Percentiles rank a stretch among this genome's conserved stretches.
Evolutionary conservation across 2,113 vertebrate species (phyloP).

Genomic region (Pluvianellus socialis): DNA sequence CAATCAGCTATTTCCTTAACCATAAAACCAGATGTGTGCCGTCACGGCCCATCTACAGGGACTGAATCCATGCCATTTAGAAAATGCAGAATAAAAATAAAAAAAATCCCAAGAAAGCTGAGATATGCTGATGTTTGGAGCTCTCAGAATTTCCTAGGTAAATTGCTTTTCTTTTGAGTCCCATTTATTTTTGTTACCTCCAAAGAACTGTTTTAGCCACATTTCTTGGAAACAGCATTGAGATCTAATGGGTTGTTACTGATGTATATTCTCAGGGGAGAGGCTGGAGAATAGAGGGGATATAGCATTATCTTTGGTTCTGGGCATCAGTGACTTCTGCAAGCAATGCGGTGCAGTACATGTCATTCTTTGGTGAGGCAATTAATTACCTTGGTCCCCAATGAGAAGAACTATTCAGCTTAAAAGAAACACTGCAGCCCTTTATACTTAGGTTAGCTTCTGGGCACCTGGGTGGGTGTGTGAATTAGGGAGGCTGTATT

Average conservation of each 20-base stretch:
- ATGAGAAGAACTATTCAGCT: background rate
- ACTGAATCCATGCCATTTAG: constrained; percentile 53
- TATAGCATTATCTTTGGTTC: constrained; percentile 15
- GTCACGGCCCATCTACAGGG: constrained; percentile 61
- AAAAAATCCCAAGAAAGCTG: constrained; percentile 50
- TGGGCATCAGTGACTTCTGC: constrained; percentile 37
- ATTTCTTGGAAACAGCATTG: constrained; percentile 37
- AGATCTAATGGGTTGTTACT: constrained; percentile 42
- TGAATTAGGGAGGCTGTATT: background rate
- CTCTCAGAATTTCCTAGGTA: constrained; percentile 37
- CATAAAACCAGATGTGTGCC: constrained; percentile 57
- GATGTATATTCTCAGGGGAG: constrained; percentile 6
- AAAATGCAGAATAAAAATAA: constrained; percentile 53
- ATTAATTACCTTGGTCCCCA: constrained; percentile 12
- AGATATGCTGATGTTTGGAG: constrained; percentile 36
- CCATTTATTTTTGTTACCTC: constrained; percentile 64
- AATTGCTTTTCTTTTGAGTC: constrained; percentile 50
- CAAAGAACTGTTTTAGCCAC: constrained; percentile 36
- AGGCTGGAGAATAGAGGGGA: background rate
- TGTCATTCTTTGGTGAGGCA: background rate
- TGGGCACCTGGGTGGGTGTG: background rate
- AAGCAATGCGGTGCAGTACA: background rate
- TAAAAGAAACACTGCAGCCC: background rate
- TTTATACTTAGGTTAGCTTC: background rate
- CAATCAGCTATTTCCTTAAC: constrained; percentile 56